Conservation (phyloP, 2,113 vertebrate genomes). For the Acrocephalus kingi region DNA sequence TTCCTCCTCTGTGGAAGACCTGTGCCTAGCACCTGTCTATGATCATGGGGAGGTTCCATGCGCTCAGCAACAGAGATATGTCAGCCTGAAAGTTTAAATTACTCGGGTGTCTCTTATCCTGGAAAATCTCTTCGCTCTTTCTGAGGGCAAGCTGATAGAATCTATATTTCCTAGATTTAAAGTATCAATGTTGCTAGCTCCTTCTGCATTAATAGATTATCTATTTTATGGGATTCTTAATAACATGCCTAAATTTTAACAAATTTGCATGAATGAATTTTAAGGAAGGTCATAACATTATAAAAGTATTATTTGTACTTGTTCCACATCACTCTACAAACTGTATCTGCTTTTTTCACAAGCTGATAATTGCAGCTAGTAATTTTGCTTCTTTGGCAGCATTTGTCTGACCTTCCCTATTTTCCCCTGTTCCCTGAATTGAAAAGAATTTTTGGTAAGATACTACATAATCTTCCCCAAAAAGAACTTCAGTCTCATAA, state of each 20-base stretch:
- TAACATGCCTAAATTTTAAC: not conserved
- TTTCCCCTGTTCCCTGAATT: not conserved
- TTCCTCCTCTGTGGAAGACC: not conserved
- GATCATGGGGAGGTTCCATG: not conserved
- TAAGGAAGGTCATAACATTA: not conserved
- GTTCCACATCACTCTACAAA: not conserved
- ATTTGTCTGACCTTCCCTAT: not conserved
- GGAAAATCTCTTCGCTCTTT: not conserved
- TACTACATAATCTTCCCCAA: not conserved
- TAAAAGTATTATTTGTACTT: not conserved
- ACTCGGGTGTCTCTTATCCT: not conserved
- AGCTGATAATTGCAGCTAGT: not conserved
- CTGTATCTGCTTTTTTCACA: not conserved
- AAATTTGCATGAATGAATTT: not conserved
- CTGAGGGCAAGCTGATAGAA: not conserved
- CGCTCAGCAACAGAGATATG: not conserved
- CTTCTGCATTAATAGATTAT: not conserved
- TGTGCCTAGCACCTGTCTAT: not conserved
- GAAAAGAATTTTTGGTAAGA: not conserved
- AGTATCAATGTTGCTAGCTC: not conserved
- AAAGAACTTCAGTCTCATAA: not conserved
- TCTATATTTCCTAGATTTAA: not conserved
- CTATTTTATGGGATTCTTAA: not conserved
- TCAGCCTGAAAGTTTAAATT: not conserved
- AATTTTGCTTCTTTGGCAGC: not conserved